Percentiles rank a stretch among this genome's conserved stretches.
Evolutionary conservation across 2,888 invertebrate genomes (phyloP).

Genomic region (Leptogaster cylindrica): DNA sequence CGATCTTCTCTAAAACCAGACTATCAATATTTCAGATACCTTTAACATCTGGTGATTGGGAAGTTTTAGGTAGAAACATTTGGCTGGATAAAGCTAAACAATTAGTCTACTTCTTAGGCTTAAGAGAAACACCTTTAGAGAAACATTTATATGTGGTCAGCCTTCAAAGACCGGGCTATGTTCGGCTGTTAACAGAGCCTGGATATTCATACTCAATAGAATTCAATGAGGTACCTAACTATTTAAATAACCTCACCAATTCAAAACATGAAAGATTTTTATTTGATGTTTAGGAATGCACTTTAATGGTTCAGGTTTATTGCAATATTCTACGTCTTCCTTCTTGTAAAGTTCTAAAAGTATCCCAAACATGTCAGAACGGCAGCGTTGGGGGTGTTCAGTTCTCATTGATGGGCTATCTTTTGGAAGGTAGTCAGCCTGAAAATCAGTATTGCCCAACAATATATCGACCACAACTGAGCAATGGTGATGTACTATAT

Average conservation of each 20-base stretch:
- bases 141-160: conserved; percentile 90
- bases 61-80: conserved; percentile 81
- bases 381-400: conserved; percentile 73
- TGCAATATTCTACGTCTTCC: conserved; percentile 84
- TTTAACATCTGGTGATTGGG: conserved; percentile 92
- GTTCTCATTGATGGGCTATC: conserved; percentile 73
- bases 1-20: background rate
- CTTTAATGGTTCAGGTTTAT: conserved; percentile 81
- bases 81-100: conserved; percentile 84
- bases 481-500: conserved; percentile 74
- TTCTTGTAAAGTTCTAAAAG: conserved; percentile 76
- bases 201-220: conserved; percentile 87
- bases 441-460: conserved; percentile 73
- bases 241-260: background rate
- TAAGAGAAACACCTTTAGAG: conserved; percentile 89
- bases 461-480: conserved; percentile 73
- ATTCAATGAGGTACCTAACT: conserved; percentile 72
- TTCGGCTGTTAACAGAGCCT: conserved; percentile 77
- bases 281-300: conserved; percentile 69
- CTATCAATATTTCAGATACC: conserved; percentile 68
- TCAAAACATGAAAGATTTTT: background rate
- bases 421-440: conserved; percentile 69
- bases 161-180: conserved; percentile 72
- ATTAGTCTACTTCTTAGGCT: conserved; percentile 88
- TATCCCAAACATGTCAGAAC: conserved; percentile 68